Evolutionary conservation across 2,113 vertebrate genomes (phyloP), one percentile per base, ranked within the genome.

Genomic region (Puntigrus tetrazona): DNA sequence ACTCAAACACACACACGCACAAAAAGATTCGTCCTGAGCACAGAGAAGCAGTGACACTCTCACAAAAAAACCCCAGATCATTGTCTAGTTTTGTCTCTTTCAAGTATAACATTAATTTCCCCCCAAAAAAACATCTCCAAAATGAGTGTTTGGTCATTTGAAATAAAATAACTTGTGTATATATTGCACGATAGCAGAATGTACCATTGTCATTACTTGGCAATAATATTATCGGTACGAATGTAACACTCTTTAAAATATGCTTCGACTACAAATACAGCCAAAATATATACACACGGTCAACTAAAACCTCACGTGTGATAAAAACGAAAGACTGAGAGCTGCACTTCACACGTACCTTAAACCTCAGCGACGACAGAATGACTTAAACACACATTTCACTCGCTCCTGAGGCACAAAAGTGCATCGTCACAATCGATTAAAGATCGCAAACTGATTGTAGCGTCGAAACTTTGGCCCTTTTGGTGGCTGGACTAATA

Each of bases 361-460:
- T 34, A 78, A 81, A 80, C 84, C 72, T 88, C 27, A 80, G n/a
- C 61, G 59, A 43, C 61, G n/a, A 34, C 22, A 88, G 86, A 79
- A 52, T 10, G 45, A 79, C 25, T 43, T n/a, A 63, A 43, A 78
- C 74, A 63, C 16, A 6, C 38, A 31, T 65, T 3, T 20, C 77
- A 38, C 63, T 90, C 89, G 81, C 88, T 92, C 88, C 90, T 92
- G 70, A 92, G 94, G 93, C 94, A 93, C 93, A 93, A 25, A 85
- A 55, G 90, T 94, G 93, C 93, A 87, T 89, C 84, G 91, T 88
- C 86, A 70, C 61, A 38, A 75, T 83, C 76, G 50, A 86, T 87
- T 36, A 75, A 59, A 75, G 89, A 7, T 79, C 76, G 72, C 36
- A 78, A 50, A 79, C 63, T 74, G 38, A 47, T 70, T 55, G 25